These are phyloP conservation scores for Macquaria australasica DNA, from an alignment of 2,113 vertebrate genomes.

Conservation along the genomic window DNA sequence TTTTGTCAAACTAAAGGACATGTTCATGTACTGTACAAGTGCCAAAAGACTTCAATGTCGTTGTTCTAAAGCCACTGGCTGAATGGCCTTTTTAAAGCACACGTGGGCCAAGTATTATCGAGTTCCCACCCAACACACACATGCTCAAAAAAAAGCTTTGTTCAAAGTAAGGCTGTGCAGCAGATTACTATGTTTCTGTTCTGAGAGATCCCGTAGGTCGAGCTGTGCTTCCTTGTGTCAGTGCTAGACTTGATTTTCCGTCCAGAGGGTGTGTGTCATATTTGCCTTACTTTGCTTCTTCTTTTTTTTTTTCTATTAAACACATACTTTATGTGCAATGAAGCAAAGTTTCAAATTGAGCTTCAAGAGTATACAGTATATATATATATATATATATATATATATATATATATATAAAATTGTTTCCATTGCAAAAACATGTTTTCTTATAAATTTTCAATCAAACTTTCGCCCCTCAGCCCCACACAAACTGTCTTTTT, in stretches of 20 bases:
- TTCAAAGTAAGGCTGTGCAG: constrained; percentile 77
- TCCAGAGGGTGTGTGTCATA: constrained; percentile 77
- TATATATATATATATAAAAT: constrained; percentile 41
- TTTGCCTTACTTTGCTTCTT: constrained; percentile 78
- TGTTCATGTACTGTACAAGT: constrained; percentile 86
- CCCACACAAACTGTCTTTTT: constrained; percentile 22
- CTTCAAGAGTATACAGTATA: constrained; percentile 59
- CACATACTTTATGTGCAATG: constrained; percentile 62
- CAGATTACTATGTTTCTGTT: constrained; percentile 75
- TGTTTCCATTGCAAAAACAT: constrained; percentile 46
- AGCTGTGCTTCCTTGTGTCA: constrained; percentile 80
- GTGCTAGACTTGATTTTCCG: constrained; percentile 72
- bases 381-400: constrained; percentile 40
- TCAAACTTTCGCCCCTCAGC: constrained; percentile 3
- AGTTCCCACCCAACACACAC: constrained; percentile 61
- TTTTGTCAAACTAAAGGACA: constrained; percentile 83
- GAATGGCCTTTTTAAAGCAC: constrained; percentile 79
- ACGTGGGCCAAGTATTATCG: constrained; percentile 68
- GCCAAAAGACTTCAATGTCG: constrained; percentile 81
- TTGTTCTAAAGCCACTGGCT: constrained; percentile 76
- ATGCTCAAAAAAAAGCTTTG: constrained; percentile 66
- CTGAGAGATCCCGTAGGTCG: constrained; percentile 67
- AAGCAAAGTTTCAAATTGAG: constrained; percentile 49
- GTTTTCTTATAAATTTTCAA: constrained; percentile 21
- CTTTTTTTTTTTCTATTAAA: constrained; percentile 58